These are phyloP conservation scores for Acanthopagrus latus DNA, from an alignment of 2,797 vertebrate species.

Conservation along the genomic window DNA sequence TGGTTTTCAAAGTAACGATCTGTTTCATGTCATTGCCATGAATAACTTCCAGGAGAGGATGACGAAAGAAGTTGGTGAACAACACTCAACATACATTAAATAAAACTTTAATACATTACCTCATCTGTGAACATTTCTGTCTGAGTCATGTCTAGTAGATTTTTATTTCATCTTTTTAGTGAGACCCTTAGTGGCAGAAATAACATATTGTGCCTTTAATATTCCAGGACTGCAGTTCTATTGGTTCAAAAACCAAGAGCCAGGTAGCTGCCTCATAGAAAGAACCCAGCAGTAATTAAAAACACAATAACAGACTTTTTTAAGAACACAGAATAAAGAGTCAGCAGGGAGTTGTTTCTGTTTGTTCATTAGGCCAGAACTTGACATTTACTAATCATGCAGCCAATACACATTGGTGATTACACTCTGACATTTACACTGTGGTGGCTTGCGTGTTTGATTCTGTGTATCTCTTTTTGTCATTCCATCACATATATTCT, in stretches of 20 bases:
- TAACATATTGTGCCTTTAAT: too few relatives aligned
- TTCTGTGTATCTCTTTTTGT: slow-evolving; percentile 22
- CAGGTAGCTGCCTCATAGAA: neutral
- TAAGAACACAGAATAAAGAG: slow-evolving; percentile 4
- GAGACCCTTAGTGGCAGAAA: too few relatives aligned
- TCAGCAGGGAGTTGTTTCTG: slow-evolving; percentile 10
- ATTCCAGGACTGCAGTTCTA: neutral
- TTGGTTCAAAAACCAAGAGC: neutral
- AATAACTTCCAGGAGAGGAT: too few relatives aligned
- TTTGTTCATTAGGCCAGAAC: slow-evolving; percentile 25
- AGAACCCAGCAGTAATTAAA: neutral
- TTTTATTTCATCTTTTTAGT: too few relatives aligned
- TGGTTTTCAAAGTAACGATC: too few relatives aligned
- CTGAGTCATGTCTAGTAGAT: too few relatives aligned
- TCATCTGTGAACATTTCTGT: too few relatives aligned
- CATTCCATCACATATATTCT: neutral
- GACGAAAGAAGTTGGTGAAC: too few relatives aligned
- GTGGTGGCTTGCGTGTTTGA: neutral
- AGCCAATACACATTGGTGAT: slow-evolving; percentile 10
- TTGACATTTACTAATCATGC: slow-evolving; percentile 36
- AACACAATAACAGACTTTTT: neutral
- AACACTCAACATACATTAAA: too few relatives aligned
- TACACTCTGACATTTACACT: slow-evolving; percentile 41
- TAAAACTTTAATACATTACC: too few relatives aligned
- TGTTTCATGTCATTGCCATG: too few relatives aligned